Percentiles rank a stretch among this genome's conserved stretches.
phyloP scores from a whole-genome alignment of 2,113 vertebrate genomes.

The Chrysochloris asiatica region DNA sequence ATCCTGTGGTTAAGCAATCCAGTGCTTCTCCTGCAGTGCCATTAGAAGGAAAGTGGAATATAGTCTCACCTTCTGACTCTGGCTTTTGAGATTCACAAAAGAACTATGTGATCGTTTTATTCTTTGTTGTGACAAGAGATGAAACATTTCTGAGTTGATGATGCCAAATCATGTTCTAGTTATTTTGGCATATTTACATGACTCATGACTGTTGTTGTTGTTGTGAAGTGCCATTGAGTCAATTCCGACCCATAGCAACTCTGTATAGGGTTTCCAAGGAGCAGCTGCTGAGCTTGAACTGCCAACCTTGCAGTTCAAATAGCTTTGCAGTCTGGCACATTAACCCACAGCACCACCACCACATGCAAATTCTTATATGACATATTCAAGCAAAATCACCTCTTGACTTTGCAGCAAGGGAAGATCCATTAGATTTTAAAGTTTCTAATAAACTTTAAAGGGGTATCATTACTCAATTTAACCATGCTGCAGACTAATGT shows the following conservation, averaged over 20 bases:
- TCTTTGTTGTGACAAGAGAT: neutral
- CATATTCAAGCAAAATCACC: conserved; percentile 21
- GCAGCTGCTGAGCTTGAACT: too few species aligned
- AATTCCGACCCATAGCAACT: too few species aligned
- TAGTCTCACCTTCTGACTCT: neutral
- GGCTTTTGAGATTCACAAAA: conserved; percentile 18
- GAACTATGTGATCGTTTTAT: conserved; percentile 1
- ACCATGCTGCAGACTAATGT: neutral
- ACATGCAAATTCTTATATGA: neutral
- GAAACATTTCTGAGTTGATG: conserved; percentile 41
- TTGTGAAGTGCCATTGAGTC: too few species aligned
- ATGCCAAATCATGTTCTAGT: neutral
- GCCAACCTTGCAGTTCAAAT: too few species aligned
- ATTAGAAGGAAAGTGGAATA: neutral
- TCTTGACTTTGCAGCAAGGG: neutral
- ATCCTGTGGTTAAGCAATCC: too few species aligned
- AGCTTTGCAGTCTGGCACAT: too few species aligned
- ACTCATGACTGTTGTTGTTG: too few species aligned
- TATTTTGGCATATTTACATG: neutral
- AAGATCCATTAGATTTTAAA: neutral
- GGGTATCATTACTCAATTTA: neutral
- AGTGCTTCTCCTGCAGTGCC: too few species aligned
- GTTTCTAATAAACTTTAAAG: conserved; percentile 36
- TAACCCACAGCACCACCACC: too few species aligned
- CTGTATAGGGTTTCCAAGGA: too few species aligned